These are phyloP conservation scores for Drosophila nr. perissopoda DNA, from an alignment of 2,888 invertebrate species.

Conservation along the genomic window DNA sequence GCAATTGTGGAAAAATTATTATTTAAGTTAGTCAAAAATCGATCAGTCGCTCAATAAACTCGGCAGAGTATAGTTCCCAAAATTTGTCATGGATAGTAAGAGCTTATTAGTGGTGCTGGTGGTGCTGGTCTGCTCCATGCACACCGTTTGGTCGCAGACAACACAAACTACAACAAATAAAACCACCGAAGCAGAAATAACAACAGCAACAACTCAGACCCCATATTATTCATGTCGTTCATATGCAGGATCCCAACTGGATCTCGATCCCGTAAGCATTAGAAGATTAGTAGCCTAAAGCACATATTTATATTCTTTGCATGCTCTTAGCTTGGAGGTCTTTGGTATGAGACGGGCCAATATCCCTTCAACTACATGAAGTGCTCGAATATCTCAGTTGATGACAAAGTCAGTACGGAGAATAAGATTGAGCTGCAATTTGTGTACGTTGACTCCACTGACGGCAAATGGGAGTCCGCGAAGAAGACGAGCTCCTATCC, in stretches of 20 bases:
- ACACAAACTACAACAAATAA: neutral
- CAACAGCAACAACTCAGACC: neutral
- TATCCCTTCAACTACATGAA: conserved; percentile 1
- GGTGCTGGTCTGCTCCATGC: conserved; percentile 25
- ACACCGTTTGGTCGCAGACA: conserved; percentile 14
- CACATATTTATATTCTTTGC: neutral
- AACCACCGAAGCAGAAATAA: neutral
- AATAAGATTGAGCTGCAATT: conserved; percentile 11
- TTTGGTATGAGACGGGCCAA: conserved; percentile 41
- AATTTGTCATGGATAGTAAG: conserved; percentile 14
- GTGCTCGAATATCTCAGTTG: conserved; percentile 1
- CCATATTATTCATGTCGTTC: neutral
- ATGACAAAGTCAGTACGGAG: neutral
- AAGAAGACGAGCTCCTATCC: neutral
- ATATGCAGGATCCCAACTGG: neutral
- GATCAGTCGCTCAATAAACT: conserved; percentile 26
- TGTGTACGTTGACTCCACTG: conserved; percentile 17
- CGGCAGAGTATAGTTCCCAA: neutral
- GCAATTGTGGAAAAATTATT: conserved; percentile 1
- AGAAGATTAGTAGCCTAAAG: no score
- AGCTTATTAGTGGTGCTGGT: conserved; percentile 14
- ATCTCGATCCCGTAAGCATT: conserved; percentile 37
- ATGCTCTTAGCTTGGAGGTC: conserved; percentile 25
- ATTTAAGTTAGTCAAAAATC: conserved; percentile 8
- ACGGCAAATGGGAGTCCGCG: conserved; percentile 25